Conservation (phyloP, 1,140 invertebrate genomes). For the Mizuhopecten yessoensis region DNA sequence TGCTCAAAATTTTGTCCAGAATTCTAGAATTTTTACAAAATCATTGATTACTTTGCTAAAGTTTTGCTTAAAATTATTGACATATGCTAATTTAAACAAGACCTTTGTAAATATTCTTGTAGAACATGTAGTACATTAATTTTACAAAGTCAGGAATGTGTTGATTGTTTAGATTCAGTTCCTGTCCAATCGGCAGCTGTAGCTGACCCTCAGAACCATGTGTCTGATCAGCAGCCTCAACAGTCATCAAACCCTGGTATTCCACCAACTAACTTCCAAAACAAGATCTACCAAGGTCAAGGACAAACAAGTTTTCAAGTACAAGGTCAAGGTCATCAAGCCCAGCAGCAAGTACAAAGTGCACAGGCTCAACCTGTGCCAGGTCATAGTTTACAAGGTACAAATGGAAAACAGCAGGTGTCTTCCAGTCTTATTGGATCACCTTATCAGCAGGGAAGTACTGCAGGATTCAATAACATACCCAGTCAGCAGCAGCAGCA, state of each 20-base stretch:
- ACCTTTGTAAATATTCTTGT: too few species aligned
- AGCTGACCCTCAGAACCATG: not conserved
- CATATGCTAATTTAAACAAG: too few species aligned
- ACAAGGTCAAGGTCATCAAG: slow-evolving; percentile 24
- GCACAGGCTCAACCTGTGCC: not conserved
- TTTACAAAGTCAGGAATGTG: not conserved
- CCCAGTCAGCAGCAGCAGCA: not conserved
- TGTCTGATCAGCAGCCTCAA: not conserved
- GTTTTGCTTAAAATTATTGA: too few species aligned
- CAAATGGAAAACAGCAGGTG: not conserved
- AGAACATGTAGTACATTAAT: too few species aligned
- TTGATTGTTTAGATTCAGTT: slow-evolving; percentile 4
- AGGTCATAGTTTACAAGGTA: not conserved
- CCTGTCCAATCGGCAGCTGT: not conserved
- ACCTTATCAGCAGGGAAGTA: slow-evolving; percentile 18
- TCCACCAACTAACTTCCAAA: not conserved
- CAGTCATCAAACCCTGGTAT: not conserved
- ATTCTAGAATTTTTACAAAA: too few species aligned
- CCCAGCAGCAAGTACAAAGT: not conserved
- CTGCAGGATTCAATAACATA: not conserved
- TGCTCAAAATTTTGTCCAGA: too few species aligned
- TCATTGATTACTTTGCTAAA: too few species aligned
- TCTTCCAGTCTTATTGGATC: not conserved
- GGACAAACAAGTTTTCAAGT: not conserved
- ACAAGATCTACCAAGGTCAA: not conserved